Evolutionary conservation across 2,888 invertebrate genomes (phyloP), one percentile per base, ranked within the genome.

Genomic region (Agrotis segetum): DNA sequence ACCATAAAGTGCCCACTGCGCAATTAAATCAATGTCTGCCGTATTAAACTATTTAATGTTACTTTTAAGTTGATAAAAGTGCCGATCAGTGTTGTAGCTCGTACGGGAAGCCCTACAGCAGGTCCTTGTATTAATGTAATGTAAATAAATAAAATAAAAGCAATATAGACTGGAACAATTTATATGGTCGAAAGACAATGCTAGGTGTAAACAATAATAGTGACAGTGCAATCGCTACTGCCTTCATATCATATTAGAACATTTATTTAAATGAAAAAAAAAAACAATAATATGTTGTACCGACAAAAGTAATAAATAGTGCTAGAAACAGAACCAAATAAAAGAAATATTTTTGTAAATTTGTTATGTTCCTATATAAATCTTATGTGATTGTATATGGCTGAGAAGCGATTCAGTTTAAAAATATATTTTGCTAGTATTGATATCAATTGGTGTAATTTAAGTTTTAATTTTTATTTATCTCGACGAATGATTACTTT

Each of bases 281-380:
- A 40, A 40, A 40, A 40, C 40, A 82, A 66, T 63, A 68, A 71
- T 74, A 44, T 71, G 68, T 82, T 81, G 78, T 83, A 82, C 74
- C 75, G 64, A 66, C 76, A 85, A 77, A 79, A 82, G 66, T 75
- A 83, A 82, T 83, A 80, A 77, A 81, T 85, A 87, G 85, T 74
- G 77, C 79, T 86, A 87, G 83, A 88, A 86, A 90, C 89, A 90
- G 89, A 89, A 92, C 90, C 93, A 93, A 93, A 93, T 90, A 87
- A 88, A 87, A 88, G 71, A 74, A 88, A 91, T 92, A 92, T 93
- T 94, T 93, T 93, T 93, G 91, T 92, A 84, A 84, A 85, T 85
- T 83, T 83, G 81, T 85, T 85, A 91, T 92, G 94, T 94, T 94
- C 94, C 94, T 94, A 92, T 86, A 88, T 86, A 82, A 83, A 80